A percentile compares a stretch with the other conserved stretches of the same genome.
Conservation (phyloP, 2,888 invertebrate species). For the Iphiclides podalirius region DNA sequence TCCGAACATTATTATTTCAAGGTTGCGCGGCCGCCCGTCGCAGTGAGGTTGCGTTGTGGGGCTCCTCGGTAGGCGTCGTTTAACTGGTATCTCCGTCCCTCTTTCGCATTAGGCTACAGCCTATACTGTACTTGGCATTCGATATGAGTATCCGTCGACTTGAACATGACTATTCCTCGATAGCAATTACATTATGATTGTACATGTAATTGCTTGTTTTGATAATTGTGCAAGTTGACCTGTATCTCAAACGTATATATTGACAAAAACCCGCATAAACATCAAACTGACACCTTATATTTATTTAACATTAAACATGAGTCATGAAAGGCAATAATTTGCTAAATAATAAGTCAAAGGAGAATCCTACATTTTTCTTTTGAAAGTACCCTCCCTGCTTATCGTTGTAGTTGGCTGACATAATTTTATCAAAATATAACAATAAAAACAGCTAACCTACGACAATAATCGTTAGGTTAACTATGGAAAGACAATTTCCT, state of each 20-base stretch:
- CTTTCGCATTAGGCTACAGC: conserved; percentile 68
- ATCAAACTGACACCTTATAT: conserved; percentile 32
- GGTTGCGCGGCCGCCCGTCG: conserved; percentile 74
- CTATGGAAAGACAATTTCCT: too few species aligned
- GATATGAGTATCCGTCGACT: conserved; percentile 61
- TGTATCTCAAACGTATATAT: conserved; percentile 28
- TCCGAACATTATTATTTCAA: conserved; percentile 80
- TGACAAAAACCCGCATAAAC: conserved; percentile 44
- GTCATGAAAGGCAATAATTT: conserved; percentile 38
- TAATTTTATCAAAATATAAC: too few species aligned
- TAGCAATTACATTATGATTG: conserved; percentile 51
- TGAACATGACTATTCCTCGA: conserved; percentile 61
- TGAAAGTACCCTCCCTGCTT: background rate
- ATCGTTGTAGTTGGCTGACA: too few species aligned
- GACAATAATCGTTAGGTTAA: too few species aligned
- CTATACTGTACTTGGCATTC: conserved; percentile 71
- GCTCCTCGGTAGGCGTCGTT: conserved; percentile 77
- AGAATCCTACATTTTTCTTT: conserved; percentile 7
- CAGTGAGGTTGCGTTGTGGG: conserved; percentile 78
- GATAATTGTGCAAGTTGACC: conserved; percentile 32
- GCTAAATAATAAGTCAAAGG: conserved; percentile 36
- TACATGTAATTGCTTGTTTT: conserved; percentile 48
- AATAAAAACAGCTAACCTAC: conserved; percentile 56
- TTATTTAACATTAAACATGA: conserved; percentile 42
- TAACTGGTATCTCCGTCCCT: conserved; percentile 72